Conservation (phyloP, 53 echinoderm and acorn worm genomes). For the Hippasteria phrygiana region DNA sequence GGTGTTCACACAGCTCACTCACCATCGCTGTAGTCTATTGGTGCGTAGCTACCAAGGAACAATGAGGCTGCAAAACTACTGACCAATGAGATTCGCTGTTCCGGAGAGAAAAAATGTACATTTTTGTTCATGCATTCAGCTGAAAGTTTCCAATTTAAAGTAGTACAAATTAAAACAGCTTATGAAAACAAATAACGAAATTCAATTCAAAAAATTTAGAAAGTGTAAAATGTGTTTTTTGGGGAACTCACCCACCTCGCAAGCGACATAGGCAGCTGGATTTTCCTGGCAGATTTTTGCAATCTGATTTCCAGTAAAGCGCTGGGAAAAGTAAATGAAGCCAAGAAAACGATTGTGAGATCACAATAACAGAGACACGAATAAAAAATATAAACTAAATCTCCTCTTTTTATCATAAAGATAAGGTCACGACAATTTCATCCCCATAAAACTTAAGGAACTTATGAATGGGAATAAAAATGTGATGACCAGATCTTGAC, state of each 20-base stretch:
- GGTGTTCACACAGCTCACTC: no score
- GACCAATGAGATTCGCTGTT: constrained; percentile 88
- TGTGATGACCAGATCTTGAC: no score
- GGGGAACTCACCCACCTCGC: constrained; percentile 61
- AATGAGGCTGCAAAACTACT: constrained; percentile 99
- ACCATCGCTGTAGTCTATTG: constrained; percentile 98
- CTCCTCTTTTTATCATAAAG: no score
- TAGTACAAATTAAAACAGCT: not conserved
- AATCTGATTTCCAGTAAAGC: constrained; percentile 80
- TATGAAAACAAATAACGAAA: no score
- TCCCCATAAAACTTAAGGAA: no score
- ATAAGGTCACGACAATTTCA: no score
- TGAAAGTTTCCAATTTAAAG: not conserved
- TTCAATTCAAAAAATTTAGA: no score
- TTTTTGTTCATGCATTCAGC: not conserved
- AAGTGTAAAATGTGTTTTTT: no score
- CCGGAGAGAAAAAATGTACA: no score
- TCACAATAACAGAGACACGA: not conserved
- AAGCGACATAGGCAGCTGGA: constrained; percentile 37
- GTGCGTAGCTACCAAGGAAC: constrained; percentile 86
- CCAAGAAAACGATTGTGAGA: not conserved
- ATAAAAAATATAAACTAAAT: not conserved
- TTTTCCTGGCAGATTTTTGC: constrained; percentile 68
- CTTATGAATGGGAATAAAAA: no score
- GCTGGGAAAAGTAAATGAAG: constrained; percentile 25